These are phyloP conservation scores for Tipula confusa DNA, from an alignment of 2,888 invertebrate species.

Conservation along the genomic window DNA sequence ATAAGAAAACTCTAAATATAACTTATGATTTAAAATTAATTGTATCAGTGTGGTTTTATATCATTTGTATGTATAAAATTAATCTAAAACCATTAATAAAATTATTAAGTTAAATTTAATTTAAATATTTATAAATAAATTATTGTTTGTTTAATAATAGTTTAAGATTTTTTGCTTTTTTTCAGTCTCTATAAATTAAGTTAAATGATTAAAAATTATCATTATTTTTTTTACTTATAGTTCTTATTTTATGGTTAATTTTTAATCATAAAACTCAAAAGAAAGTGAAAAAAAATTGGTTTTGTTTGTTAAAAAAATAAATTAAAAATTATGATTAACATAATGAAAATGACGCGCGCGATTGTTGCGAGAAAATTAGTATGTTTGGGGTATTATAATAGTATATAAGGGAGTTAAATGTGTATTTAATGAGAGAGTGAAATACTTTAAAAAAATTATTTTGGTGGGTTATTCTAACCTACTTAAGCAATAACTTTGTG, in stretches of 20 bases:
- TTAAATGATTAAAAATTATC: constrained; percentile 25
- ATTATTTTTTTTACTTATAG: not conserved
- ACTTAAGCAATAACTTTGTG: constrained; percentile 73
- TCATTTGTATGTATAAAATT: not conserved
- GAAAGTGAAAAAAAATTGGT: constrained; percentile 28
- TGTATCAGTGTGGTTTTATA: not conserved
- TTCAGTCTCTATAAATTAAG: constrained; percentile 28
- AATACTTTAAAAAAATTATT: not conserved
- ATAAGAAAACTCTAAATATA: not conserved
- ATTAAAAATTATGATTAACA: constrained; percentile 3
- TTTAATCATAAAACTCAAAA: constrained; percentile 29
- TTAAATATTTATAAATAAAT: not conserved
- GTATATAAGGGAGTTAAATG: not conserved
- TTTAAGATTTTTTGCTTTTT: not conserved
- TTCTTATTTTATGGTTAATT: not conserved
- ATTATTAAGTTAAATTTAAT: not conserved
- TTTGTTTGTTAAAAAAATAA: constrained; percentile 20
- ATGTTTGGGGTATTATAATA: not conserved
- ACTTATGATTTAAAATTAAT: not conserved
- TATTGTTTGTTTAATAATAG: not conserved
- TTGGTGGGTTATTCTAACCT: not conserved
- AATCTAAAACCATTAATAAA: not conserved
- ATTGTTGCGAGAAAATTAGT: not conserved
- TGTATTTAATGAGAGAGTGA: not conserved
- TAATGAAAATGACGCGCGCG: not conserved